Percentiles rank a stretch among this genome's conserved stretches.
Conservation (phyloP, 2,113 vertebrate species). For the Helogale parvula region DNA sequence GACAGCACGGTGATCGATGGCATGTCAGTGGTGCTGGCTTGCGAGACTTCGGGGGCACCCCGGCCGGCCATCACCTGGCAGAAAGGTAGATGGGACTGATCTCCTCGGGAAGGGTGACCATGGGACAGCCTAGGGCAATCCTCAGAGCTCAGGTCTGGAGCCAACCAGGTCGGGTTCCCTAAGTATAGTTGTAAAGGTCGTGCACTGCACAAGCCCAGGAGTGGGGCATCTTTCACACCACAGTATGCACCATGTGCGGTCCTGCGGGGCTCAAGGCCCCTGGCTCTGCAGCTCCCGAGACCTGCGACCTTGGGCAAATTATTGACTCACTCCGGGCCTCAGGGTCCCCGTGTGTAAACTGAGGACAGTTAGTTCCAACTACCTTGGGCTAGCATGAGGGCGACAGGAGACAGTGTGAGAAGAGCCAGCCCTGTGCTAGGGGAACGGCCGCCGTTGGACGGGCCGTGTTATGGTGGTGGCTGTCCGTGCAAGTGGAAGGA, state of each 20-base stretch:
- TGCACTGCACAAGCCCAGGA: not conserved
- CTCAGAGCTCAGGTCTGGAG: not conserved
- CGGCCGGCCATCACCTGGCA: conserved; percentile 98
- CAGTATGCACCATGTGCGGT: rapidly evolving
- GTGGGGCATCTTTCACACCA: too few relatives aligned
- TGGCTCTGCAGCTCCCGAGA: not conserved
- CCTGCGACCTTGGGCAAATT: not conserved
- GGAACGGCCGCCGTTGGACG: rapidly evolving
- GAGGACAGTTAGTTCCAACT: rapidly evolving
- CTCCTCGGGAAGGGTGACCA: not conserved
- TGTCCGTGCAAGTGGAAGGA: rapidly evolving
- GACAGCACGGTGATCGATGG: conserved; percentile 98
- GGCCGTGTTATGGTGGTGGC: rapidly evolving
- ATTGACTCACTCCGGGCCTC: not conserved
- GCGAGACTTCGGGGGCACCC: conserved; percentile 96
- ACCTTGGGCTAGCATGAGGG: rapidly evolving
- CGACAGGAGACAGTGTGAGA: rapidly evolving
- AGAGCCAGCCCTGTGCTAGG: rapidly evolving
- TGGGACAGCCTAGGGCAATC: too few relatives aligned
- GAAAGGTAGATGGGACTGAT: conserved; percentile 88
- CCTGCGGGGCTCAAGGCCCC: not conserved
- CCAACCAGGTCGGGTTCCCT: not conserved
- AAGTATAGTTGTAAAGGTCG: rapidly evolving
- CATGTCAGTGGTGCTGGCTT: conserved; percentile 95
- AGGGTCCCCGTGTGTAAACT: not conserved